Base-by-base conservation (phyloP, 2,888 invertebrate genomes). In the Carabus problematicus region DNA sequence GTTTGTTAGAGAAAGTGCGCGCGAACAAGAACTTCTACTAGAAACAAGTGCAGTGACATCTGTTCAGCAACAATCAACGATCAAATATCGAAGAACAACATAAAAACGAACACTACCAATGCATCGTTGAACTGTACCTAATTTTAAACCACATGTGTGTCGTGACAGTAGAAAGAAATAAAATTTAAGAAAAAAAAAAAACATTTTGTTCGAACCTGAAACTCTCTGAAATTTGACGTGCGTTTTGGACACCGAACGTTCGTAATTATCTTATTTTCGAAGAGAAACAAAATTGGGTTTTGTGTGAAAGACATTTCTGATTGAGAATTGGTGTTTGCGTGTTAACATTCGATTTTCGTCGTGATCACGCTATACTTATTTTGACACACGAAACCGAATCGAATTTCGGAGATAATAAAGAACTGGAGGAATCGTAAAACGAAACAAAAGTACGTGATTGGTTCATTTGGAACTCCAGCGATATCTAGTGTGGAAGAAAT, bases 281-380 rank as follows among this genome's bases (percentile, higher is more conserved):
- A 68, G 64, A 71, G 69, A 72, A 72, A 71, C 71, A 72, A 60
- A 72, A 52, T 52, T 60, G 60, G 70, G 70, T 70, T 67, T 69
- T 74, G 74, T 74, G 75, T 74, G 74, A 75, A 73, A 74, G 74
- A 75, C 75, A 73, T 75, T 75, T 52, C 16, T 74, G 74, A 75
- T 74, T 74, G 73, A 72, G 72, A 75, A 74, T 74, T 42, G 73
- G 74, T 75, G 75, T 71, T 75, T 73, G 75, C 75, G 75, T 75
- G 75, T 72, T 71, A 60, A 70, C 71, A 72, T 75, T 74, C 74
- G 74, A 75, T 74, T 73, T 74, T 72, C 73, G 72, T 70, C 71
- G 71, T 12, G 45, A 59, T 71, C 75, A 75, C 75, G 75, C 75
- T 73, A 59, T 42, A 59, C 16, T 16, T 59, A 41, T 59, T 40